Evolutionary conservation across 2,797 vertebrate species (phyloP), one percentile per base, ranked within the genome.

Genomic region (Iguana delicatissima): DNA sequence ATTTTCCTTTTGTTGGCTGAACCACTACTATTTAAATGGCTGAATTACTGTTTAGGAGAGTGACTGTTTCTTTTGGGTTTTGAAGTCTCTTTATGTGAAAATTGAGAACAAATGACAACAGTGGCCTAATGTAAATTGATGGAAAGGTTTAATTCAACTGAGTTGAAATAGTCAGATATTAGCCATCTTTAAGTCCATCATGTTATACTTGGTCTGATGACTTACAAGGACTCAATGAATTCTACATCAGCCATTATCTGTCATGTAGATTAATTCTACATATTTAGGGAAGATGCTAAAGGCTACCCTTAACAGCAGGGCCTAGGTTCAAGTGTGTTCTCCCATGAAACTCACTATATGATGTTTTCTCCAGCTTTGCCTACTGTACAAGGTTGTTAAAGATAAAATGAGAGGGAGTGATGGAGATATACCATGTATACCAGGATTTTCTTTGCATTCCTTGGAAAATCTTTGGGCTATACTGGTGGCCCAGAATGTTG

Each of bases 261-360:
- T 77, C 46, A 52, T 62, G n/a, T 42, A 89, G n/a, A 73, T 18
- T 29, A 82, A 59, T 88, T 67, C 35, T 42, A 0, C 20, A 46
- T 84, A 20, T 77, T 77, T 64, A 52, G n/a, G 50, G 62, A 55
- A n/a, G 42, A 64, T 62, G 22, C 22, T 46, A 73, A 85, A 52
- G 52, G n/a, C 16, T 85, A 42, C 26, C 55, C 52, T 59, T 76
- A 42, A 20, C 18, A 87, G 46, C 35, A 82, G 42, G 22, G 52
- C 67, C 69, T 24, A 88, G 55, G 80, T 88, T 88, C 74, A 87
- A n/a, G 55, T 87, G 35, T 24, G 12, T 72, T 87, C 76, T 46
- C 59, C 50, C 77, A 52, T 55, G n/a, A 80, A 52, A 22, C 80
- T 22, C 82, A 52, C 57, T 57, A 32, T 64, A 24, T 24, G 6